phyloP scores from a whole-genome alignment of 2,797 vertebrate genomes.

The Diplodus puntazzo region DNA sequence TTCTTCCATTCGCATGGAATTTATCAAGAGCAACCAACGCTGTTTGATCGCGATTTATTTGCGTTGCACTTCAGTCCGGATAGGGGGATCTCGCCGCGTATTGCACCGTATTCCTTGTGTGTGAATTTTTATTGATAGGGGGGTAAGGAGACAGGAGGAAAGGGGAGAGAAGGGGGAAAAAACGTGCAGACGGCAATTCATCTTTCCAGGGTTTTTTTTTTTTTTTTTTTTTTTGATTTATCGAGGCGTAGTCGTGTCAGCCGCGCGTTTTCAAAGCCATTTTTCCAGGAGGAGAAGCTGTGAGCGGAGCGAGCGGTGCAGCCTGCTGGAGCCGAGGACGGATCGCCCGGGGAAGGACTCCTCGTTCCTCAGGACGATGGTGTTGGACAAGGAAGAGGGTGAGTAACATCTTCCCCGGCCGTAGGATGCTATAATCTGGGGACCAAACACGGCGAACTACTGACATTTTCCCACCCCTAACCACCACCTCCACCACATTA shows the following conservation, averaged over 20 bases:
- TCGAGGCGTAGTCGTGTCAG: conserved; percentile 86
- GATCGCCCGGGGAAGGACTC: conserved; percentile 93
- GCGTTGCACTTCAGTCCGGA: conserved; percentile 75
- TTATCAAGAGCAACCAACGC: conserved; percentile 77
- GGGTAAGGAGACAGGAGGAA: neutral
- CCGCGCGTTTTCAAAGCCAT: conserved; percentile 84
- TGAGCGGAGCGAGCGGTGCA: conserved; percentile 76
- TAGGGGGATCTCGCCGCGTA: conserved; percentile 73
- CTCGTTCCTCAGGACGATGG: conserved; percentile 97
- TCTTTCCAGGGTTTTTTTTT: conserved; percentile 72
- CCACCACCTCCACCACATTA: neutral
- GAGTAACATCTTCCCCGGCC: conserved; percentile 84
- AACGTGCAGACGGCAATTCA: conserved; percentile 71
- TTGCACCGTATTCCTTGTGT: conserved; percentile 64
- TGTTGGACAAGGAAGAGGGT: conserved; percentile 99
- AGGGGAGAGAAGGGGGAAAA: conserved; percentile 17
- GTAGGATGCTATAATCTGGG: conserved; percentile 53
- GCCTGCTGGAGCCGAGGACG: conserved; percentile 91
- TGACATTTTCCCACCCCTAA: conserved; percentile 44
- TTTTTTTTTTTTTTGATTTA: conserved; percentile 55
- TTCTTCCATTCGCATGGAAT: conserved; percentile 82
- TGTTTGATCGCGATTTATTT: conserved; percentile 77
- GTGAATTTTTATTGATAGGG: conserved; percentile 75
- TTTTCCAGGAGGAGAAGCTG: conserved; percentile 70
- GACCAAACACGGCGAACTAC: conserved; percentile 48